phyloP scores from a whole-genome alignment of 2,797 vertebrate genomes.

The Typhlichthys subterraneus region DNA sequence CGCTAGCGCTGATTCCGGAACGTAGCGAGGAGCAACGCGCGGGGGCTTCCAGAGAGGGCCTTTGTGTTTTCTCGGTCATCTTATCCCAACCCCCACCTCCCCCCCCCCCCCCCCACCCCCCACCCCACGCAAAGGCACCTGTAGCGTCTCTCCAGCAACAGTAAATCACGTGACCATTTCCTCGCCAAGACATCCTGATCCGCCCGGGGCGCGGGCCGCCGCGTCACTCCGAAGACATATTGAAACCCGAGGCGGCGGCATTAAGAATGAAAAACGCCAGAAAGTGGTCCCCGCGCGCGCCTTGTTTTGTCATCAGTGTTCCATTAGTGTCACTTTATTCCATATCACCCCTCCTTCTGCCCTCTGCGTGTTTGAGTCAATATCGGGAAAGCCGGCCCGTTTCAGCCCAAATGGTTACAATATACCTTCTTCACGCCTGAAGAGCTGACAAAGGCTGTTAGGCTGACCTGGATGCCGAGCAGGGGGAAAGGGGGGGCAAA shows the following conservation, averaged over 20 bases:
- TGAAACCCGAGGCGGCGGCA: conserved; percentile 80
- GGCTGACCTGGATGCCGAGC: conserved; percentile 49
- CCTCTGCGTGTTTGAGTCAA: conserved; percentile 70
- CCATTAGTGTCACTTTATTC: conserved; percentile 87
- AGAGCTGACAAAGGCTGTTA: conserved; percentile 80
- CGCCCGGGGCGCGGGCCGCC: conserved; percentile 54
- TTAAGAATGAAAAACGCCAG: conserved; percentile 80
- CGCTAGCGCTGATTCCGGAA: conserved; percentile 64
- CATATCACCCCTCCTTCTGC: conserved; percentile 67
- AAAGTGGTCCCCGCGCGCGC: conserved; percentile 80
- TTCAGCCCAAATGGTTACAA: conserved; percentile 83
- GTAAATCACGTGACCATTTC: conserved; percentile 87
- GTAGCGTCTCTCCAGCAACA: conserved; percentile 77
- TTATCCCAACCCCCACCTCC: conserved; percentile 64
- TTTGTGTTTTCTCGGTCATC: conserved; percentile 63
- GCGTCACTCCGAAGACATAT: conserved; percentile 63
- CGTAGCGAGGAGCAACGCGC: conserved; percentile 48
- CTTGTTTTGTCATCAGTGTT: conserved; percentile 84
- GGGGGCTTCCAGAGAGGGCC: conserved; percentile 65
- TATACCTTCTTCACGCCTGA: conserved; percentile 82
- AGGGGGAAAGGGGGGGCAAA: conserved; percentile 36
- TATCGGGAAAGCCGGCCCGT: conserved; percentile 80
- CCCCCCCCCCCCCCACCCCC: background rate
- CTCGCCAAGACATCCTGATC: conserved; percentile 77
- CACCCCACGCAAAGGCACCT: conserved; percentile 67